These are phyloP conservation scores for Argyra leucocephala DNA, from an alignment of 2,888 invertebrate species.

Conservation along the genomic window DNA sequence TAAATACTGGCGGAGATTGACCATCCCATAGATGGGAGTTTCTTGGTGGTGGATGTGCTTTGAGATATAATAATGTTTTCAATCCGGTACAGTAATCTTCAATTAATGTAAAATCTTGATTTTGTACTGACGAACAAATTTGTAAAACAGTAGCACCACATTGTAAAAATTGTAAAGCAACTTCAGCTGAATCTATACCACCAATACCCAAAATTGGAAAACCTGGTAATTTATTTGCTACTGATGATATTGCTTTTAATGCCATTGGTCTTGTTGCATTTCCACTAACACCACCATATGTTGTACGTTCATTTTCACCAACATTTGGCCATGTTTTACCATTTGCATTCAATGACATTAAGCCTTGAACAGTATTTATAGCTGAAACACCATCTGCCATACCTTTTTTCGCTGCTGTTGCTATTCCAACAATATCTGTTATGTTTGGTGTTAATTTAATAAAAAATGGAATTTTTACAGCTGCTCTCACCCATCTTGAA, in stretches of 20 bases:
- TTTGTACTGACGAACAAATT: conserved; percentile 94
- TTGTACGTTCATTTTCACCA: conserved; percentile 67
- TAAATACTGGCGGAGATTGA: conserved; percentile 81
- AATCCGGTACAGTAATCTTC: conserved; percentile 89
- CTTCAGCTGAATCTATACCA: conserved; percentile 94
- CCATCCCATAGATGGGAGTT: conserved; percentile 69
- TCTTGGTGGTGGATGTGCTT: conserved; percentile 52
- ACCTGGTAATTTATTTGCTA: conserved; percentile 71
- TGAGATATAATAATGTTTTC: conserved; percentile 74
- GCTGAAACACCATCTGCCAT: conserved; percentile 92
- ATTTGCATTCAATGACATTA: conserved; percentile 77
- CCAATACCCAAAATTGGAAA: conserved; percentile 94
- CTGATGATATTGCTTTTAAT: conserved; percentile 78
- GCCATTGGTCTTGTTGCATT: conserved; percentile 94
- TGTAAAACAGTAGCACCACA: conserved; percentile 89
- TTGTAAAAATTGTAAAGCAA: conserved; percentile 86
- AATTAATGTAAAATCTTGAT: conserved; percentile 95
- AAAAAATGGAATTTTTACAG: conserved; percentile 89
- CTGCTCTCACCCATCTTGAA: conserved; percentile 77
- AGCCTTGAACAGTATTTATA: conserved; percentile 92
- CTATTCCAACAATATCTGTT: conserved; percentile 83
- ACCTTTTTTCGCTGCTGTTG: conserved; percentile 80
- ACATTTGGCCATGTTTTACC: conserved; percentile 88
- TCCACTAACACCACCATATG: conserved; percentile 89
- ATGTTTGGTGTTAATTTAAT: conserved; percentile 97